Evolutionary conservation across 2,888 invertebrate genomes (phyloP), one percentile per base, ranked within the genome.

Genomic region (Sphinx pinastri): DNA sequence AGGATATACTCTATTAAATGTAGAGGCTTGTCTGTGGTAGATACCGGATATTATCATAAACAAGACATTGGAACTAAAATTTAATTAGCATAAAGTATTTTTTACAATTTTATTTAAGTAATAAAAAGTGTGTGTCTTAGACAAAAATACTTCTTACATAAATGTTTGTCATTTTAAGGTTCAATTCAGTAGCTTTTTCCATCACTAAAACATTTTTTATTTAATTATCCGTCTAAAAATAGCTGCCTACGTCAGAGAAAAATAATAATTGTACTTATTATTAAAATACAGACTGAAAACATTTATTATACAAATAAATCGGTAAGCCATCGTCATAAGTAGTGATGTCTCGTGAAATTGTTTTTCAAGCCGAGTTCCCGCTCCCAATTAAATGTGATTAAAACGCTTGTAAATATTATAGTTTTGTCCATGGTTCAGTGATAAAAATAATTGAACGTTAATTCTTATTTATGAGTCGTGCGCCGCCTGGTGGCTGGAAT

Each of bases 331-430:
- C 85, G 84, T 79, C 87, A 78, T 88, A 81, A 79, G 82, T 88
- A 88, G 82, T 79, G 71, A 49, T 12, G 63, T 47, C 49, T 63
- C 60, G 63, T 63, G 31, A 68, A 58, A 68, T 59, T 51, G 19
- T 63, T 63, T 63, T 63, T 63, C 47, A 63, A 63, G 49, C 13
- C 16, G 47, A 60, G 16, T 63, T 49, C 86, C 81, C 85, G 81
- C 82, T 80, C 85, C 89, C 90, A 92, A 92, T 92, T 91, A 92
- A 88, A 81, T 85, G 84, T 84, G 84, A 84, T 87, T 85, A 86
- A 83, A 77, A 82, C 79, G 77, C 79, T 82, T 80, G 83, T 84
- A 89, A 89, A 90, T 86, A 88, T 87, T 86, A 81, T 83, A 84
- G 85, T 84, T 87, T 84, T 87, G 85, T 79, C 78, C 81, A 90